Evolutionary conservation across 2,888 invertebrate species (phyloP).

Genomic region (Ichneumoninae sp.): DNA sequence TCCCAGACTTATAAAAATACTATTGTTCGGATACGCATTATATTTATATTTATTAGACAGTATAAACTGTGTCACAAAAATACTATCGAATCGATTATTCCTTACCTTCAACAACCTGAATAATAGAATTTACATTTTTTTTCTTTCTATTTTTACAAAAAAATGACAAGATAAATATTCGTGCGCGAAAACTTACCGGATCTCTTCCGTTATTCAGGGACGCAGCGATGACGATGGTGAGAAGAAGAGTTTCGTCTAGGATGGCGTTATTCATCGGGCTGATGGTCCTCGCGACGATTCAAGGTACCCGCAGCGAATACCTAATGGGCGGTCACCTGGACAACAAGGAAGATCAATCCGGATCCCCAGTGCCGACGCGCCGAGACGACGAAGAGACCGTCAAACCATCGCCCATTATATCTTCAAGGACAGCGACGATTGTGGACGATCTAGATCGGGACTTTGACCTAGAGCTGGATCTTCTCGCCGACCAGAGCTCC

Average conservation of each 20-base stretch:
- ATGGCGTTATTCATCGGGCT: slow-evolving; percentile 2
- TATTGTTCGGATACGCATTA: neutral
- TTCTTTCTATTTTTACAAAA: neutral
- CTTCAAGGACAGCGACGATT: slow-evolving; percentile 71
- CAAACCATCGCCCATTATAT: slow-evolving; percentile 57
- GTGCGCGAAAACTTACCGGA: neutral
- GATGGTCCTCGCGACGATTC: slow-evolving; percentile 21
- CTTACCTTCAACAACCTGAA: neutral
- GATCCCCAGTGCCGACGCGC: slow-evolving; percentile 12
- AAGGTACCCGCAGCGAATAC: slow-evolving; percentile 66
- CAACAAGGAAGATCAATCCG: slow-evolving; percentile 69
- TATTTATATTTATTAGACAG: neutral
- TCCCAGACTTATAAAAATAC: neutral
- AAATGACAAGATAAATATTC: neutral
- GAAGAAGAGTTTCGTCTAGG: slow-evolving; percentile 39
- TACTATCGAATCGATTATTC: neutral
- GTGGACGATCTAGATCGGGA: slow-evolving; percentile 75
- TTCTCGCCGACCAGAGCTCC: slow-evolving; percentile 77
- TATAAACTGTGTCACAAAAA: neutral
- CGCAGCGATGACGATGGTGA: slow-evolving; percentile 47
- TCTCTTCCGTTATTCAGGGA: slow-evolving; percentile 25
- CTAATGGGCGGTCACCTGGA: slow-evolving; percentile 80
- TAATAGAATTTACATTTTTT: neutral
- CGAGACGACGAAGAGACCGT: slow-evolving; percentile 45
- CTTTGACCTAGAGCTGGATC: slow-evolving; percentile 72